Conservation (phyloP, 2,797 vertebrate genomes). For the Takifugu ocellatus region DNA sequence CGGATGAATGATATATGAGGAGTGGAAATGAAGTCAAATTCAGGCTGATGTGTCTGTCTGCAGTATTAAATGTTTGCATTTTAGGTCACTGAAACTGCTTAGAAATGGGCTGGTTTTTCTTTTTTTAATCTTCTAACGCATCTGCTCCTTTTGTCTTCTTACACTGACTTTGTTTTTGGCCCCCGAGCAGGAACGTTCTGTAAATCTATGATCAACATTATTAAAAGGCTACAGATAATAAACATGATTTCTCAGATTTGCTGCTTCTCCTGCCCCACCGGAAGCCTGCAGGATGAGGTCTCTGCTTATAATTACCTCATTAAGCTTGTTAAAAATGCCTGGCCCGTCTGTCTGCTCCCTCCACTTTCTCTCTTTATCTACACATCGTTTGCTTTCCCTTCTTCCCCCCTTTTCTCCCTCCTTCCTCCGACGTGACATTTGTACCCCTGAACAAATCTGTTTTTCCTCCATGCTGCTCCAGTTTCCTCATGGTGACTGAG, state of each 20-base stretch:
- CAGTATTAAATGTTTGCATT: conserved; percentile 14
- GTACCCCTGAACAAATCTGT: conserved; percentile 50
- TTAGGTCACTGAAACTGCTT: conserved; percentile 27
- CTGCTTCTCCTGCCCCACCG: conserved; percentile 32
- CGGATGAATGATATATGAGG: conserved; percentile 17
- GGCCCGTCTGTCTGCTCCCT: conserved; percentile 28
- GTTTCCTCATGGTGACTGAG: conserved; percentile 41
- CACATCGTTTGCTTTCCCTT: conserved; percentile 21
- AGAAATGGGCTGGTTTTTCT: conserved; percentile 8
- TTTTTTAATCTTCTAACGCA: too few species aligned
- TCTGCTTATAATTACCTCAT: conserved; percentile 64
- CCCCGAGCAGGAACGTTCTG: conserved; percentile 25
- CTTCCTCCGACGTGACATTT: conserved; percentile 38
- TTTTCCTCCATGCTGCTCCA: conserved; percentile 39
- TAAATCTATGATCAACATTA: conserved; percentile 30
- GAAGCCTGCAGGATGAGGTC: conserved; percentile 48
- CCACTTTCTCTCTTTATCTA: conserved; percentile 25
- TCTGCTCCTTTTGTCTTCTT: conserved; percentile 12
- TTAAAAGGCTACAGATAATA: conserved; percentile 40
- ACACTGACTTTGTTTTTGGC: conserved; percentile 27
- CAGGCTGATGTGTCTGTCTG: conserved; percentile 21
- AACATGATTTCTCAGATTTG: conserved; percentile 12
- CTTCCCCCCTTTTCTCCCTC: conserved; percentile 19
- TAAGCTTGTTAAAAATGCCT: conserved; percentile 62
- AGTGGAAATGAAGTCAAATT: conserved; percentile 20